Base-by-base conservation (phyloP, 2,113 vertebrate species). In the Neopipo cinnamomea region DNA sequence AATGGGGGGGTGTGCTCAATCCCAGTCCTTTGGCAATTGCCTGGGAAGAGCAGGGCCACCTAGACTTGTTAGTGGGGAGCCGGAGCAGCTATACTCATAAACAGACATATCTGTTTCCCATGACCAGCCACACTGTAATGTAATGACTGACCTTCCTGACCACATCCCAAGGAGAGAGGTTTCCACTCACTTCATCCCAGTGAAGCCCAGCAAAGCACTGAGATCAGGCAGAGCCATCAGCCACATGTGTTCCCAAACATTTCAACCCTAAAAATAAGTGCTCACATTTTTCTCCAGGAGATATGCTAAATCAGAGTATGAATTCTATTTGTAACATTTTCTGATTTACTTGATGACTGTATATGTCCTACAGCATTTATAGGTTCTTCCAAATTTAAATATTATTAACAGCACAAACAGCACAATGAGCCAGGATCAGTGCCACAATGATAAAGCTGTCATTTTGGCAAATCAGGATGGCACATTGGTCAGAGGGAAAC, bases 101-200 rank as follows among this genome's bases (percentile, higher is more conserved):
- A 15, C 27, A 75, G 30, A 20, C 8, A 42, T 3, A 33, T 8
- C 14, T 1, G 0, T 52, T 92, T 76, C 19, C 33, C 24, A 2
- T 19, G 20, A 52, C n/a, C 4, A 2, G 12, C 9, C 28, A 25
- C 20, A 67, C 9, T 0, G 0, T 14, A 39, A 58, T 0, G 0
- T 11, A 17, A 7, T 3, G 2, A 30, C 24, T 37, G 3, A 31
- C 62, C 71, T 71, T 41, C 35, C 23, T 1, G 2, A 46, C 42
- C 0, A 0, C 14, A 23, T 23, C 33, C 19, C 23, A 52, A 24
- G 21, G 22, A 7, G 5, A 53, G 19, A 31, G 4, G 1, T 39
- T 84, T 74, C 44, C 28, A 35, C 17, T 11, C 33, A 20, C 42
- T 78, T 85, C 74, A 66, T 22, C 19, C 12, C 0, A 0, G 17